A percentile compares a stretch with the other conserved stretches of the same genome.
Conservation (phyloP, 2,797 vertebrate genomes). For the Furcifer pardalis region DNA sequence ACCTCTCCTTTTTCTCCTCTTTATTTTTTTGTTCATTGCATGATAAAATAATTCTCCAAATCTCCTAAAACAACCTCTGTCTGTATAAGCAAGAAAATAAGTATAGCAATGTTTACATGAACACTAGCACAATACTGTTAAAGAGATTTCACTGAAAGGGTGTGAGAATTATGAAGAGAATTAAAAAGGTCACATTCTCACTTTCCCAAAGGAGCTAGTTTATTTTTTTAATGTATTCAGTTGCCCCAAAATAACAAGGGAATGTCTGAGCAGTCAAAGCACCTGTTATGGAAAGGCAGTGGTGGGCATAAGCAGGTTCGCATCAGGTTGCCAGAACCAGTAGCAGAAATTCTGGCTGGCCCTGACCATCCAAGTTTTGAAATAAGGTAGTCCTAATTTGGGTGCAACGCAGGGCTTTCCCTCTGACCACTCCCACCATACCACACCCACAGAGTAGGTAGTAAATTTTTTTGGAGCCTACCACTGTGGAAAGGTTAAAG, state of each 20-base stretch:
- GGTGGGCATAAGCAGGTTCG: too few species aligned
- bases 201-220: background rate
- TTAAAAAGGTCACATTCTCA: background rate
- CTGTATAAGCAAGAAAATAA: background rate
- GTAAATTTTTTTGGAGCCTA: too few species aligned
- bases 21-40: background rate
- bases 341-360: too few species aligned
- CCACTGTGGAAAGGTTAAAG: accelerated
- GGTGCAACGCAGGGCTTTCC: too few species aligned
- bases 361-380: too few species aligned
- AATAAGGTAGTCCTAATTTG: too few species aligned
- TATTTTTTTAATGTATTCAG: background rate
- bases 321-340: too few species aligned
- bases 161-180: background rate
- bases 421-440: too few species aligned
- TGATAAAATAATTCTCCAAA: background rate
- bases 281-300: accelerated
- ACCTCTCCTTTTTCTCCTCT: background rate
- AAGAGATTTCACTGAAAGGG: background rate
- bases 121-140: background rate
- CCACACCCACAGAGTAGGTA: too few species aligned
- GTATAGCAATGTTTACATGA: background rate
- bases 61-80: background rate
- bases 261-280: background rate
- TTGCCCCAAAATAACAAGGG: background rate